Evolutionary conservation across 1,140 invertebrate genomes (phyloP), one percentile per base, ranked within the genome.

Genomic region (Cecropterus lyciades): DNA sequence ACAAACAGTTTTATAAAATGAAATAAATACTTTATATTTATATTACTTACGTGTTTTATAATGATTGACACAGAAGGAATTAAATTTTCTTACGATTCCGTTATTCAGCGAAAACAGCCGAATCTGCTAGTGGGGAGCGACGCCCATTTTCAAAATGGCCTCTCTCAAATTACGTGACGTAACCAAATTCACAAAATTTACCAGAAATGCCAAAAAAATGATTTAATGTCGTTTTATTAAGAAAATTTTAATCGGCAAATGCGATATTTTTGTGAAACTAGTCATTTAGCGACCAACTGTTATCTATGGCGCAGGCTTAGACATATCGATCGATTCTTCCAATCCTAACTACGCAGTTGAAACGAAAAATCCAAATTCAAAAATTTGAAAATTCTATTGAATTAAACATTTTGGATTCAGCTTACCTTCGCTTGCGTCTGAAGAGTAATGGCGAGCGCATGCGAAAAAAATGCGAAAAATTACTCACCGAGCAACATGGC

Each of bases 111-210:
- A 48, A 60, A 60, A 48, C 27, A 48, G 48, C 56, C 56, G 56
- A 60, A 60, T 33, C 14, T 10, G 24, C 37, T 37, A 24, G 43
- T 16, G 43, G 56, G 45, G 56, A 7, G 15, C 43, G 13, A 77
- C 75, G 80, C 80, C 65, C 72, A 68, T 72, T 82, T 82, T 69
- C 80, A 82, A 82, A 72, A 82, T 82, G 80, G 80, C 80, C 64
- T 53, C 65, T 14, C 14, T 30, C 24, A 20, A 56, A 63, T 63
- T 56, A 46, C 17, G 52, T 74, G 73, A 73, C 65, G 73, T 73
- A 75, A 75, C 46, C 45, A 65, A 70, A 67, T 65, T 56, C 20
- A 48, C 43, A 14, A 13, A 24, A 46, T 27, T 14, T 7, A 20
- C 37, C 15, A 56, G 10, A 43, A 56, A 9, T 56, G 0, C 17